Conservation (phyloP, 2,797 vertebrate genomes). For the Acanthurus lineatus region DNA sequence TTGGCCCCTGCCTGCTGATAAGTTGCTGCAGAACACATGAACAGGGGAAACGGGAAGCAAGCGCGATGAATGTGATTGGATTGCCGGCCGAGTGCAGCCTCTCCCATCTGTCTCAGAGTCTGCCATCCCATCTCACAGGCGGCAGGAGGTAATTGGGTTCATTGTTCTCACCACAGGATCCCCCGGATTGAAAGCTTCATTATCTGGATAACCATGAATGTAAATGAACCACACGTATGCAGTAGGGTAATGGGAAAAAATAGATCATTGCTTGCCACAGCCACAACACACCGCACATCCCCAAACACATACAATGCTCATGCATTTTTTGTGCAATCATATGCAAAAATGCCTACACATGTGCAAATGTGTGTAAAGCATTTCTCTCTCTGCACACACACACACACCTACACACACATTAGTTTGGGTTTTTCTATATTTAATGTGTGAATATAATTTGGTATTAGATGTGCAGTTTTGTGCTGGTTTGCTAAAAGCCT, state of each 20-base stretch:
- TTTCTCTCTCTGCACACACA: conserved; percentile 5
- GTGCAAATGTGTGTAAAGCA: conserved; percentile 4
- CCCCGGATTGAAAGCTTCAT: conserved; percentile 91
- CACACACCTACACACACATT: conserved; percentile 4
- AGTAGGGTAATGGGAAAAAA: conserved; percentile 87
- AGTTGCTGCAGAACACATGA: conserved; percentile 83
- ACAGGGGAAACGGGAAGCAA: conserved; percentile 79
- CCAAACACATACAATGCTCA: conserved; percentile 53
- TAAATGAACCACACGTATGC: conserved; percentile 88
- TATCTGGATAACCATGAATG: conserved; percentile 92
- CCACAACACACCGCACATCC: conserved; percentile 69
- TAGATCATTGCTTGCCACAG: conserved; percentile 85
- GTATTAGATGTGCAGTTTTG: conserved; percentile 29
- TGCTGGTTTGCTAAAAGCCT: conserved; percentile 37
- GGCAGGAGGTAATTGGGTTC: conserved; percentile 91
- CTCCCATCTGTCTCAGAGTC: conserved; percentile 90
- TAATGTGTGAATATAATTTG: conserved; percentile 21
- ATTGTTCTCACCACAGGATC: conserved; percentile 91
- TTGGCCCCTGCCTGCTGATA: conserved; percentile 87
- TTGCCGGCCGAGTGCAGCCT: conserved; percentile 87
- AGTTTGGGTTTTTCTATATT: background rate
- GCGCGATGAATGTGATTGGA: conserved; percentile 90
- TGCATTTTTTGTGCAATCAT: conserved; percentile 38
- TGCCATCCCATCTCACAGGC: conserved; percentile 90
- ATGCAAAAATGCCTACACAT: conserved; percentile 53